Evolutionary conservation across 2,797 vertebrate genomes (phyloP), one percentile per base, ranked within the genome.

Genomic region (Arrhamphus sclerolepis): DNA sequence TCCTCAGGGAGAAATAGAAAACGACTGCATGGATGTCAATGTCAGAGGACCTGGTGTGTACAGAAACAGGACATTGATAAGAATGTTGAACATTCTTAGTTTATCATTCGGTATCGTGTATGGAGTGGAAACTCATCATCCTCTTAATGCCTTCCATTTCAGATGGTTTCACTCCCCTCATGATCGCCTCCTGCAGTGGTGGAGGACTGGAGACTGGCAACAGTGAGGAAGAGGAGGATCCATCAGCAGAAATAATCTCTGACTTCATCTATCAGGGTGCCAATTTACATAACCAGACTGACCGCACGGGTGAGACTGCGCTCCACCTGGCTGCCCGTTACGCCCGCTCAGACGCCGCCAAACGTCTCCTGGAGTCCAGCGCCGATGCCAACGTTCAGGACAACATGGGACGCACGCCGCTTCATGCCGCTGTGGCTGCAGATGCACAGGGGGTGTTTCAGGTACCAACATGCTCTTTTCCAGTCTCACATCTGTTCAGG

Each of bases 181-280:
- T 99, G 98, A 98, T 99, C 2, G 98, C 98, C 29, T 98, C 98
- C 0, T 99, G 97, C 89, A 99, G 97, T 0, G 97, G 98, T 2
- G 97, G 98, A 47, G 98, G 97, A 54, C 88, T 99, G 59, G 98
- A 99, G 86, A 98, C 94, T 0, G 97, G 94, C 28, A 96, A 96
- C 73, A 96, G 94, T 0, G 98, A 99, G 70, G 98, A 99, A 62
- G 98, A 98, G 50, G 97, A 98, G 19, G 98, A 99, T 2, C 95
- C 96, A 0, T 94, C 94, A 0, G 95, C 95, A 0, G 96, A 98
- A 0, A 97, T 98, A 81, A 97, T 99, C 78, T 95, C 96, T 0
- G 98, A 99, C 83, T 98, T 99, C 86, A 98, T 99, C 77, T 98
- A 97, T 84, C 98, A 98, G 81, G 98, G 98, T 0, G 97, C 98